These are phyloP conservation scores for Oceanites oceanicus DNA, from an alignment of 2,113 vertebrate species.

Conservation along the genomic window DNA sequence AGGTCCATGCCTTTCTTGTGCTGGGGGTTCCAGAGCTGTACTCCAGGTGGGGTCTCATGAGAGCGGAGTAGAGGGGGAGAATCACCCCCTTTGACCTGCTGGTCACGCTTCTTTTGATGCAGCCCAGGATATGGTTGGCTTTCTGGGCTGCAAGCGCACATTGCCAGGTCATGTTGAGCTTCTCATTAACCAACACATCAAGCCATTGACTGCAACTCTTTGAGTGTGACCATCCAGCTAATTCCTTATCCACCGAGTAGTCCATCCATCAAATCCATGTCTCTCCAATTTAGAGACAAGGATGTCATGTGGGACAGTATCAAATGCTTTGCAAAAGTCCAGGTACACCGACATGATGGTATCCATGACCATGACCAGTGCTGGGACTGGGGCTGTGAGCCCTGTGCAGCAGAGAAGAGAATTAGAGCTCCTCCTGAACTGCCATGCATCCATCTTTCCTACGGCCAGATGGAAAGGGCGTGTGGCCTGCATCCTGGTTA, in stretches of 20 bases:
- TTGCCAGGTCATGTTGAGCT: not conserved
- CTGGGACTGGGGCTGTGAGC: not conserved
- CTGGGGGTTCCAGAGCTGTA: too few species aligned
- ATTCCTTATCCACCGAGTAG: too few species aligned
- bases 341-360: rapidly evolving
- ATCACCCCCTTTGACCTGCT: not conserved
- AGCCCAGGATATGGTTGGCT: not conserved
- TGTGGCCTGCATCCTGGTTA: not conserved
- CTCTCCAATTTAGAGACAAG: not conserved
- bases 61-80: not conserved
- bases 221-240: too few species aligned
- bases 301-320: not conserved
- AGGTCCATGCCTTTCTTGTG: too few species aligned
- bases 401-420: not conserved
- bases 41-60: not conserved
- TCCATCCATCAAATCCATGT: too few species aligned
- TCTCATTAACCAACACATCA: not conserved
- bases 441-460: not conserved
- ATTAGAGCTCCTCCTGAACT: not conserved
- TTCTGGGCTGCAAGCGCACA: not conserved
- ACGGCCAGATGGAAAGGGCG: not conserved
- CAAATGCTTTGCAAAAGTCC: not conserved
- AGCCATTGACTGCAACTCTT: too few species aligned
- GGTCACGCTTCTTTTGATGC: not conserved
- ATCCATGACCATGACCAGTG: rapidly evolving